Evolutionary conservation across 2,113 vertebrate genomes (phyloP).

Genomic region (Cricetomys ansorgei): DNA sequence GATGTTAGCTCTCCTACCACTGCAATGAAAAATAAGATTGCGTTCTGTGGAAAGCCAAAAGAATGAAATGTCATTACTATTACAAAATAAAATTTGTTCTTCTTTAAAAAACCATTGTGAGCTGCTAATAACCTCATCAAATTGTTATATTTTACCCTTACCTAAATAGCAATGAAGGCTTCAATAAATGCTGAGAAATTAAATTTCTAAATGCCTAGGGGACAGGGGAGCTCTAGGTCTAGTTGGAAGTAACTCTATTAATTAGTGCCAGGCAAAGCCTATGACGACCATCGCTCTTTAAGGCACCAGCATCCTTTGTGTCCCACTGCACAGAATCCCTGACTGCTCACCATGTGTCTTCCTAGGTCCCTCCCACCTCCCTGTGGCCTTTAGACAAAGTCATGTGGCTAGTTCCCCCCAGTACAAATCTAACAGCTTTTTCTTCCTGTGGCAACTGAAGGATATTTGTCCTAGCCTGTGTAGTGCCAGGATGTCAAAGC

Average conservation of each 20-base stretch:
- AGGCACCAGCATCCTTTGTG: background rate
- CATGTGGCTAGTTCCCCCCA: background rate
- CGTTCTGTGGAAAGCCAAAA: constrained; percentile 17
- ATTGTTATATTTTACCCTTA: constrained; percentile 46
- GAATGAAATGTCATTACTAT: constrained; percentile 30
- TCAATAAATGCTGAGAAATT: constrained; percentile 55
- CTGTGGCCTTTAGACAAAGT: background rate
- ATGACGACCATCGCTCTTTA: background rate
- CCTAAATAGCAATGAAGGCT: constrained; percentile 52
- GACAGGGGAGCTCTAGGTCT: background rate
- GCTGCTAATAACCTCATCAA: constrained; percentile 52
- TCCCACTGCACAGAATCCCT: background rate
- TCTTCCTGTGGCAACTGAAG: background rate
- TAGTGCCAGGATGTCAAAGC: background rate
- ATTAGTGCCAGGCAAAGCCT: background rate
- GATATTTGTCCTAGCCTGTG: background rate
- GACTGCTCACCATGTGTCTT: background rate
- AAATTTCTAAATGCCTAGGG: background rate
- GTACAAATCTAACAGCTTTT: background rate
- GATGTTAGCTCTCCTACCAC: background rate
- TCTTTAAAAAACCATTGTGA: constrained; percentile 47
- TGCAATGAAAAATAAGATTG: background rate
- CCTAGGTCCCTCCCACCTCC: no score
- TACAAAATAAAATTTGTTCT: constrained; percentile 54
- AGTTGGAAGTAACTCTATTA: background rate